Percentiles rank a stretch among this genome's conserved stretches.
Conservation (phyloP, 2,113 vertebrate genomes). For the Haplotaxodon microlepis region DNA sequence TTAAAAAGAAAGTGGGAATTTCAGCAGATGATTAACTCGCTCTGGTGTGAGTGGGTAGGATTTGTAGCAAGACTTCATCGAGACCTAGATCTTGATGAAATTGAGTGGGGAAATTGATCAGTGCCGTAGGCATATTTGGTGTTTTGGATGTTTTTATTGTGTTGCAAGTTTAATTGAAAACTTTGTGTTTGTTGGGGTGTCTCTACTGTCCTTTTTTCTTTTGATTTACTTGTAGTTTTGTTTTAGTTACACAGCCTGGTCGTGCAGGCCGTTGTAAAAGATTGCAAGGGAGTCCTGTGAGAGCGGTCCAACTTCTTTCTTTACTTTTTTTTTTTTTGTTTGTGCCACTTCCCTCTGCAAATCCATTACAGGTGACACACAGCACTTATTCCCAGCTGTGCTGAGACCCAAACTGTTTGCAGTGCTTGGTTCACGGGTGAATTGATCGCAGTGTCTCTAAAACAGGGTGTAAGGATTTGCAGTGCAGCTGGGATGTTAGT, state of each 20-base stretch:
- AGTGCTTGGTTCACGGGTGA: neutral
- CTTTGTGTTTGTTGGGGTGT: neutral
- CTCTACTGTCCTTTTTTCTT: neutral
- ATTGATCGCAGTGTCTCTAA: accelerated
- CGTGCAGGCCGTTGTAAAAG: accelerated
- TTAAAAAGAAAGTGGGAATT: neutral
- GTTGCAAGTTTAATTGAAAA: neutral
- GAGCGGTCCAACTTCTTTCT: neutral
- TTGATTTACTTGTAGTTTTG: neutral
- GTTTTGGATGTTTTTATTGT: neutral
- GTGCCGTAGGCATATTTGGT: neutral
- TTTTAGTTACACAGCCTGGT: neutral
- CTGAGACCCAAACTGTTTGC: neutral
- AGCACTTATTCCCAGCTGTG: neutral
- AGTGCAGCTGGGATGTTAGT: neutral
- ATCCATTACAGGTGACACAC: neutral
- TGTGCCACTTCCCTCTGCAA: neutral
- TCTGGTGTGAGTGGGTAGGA: accelerated
- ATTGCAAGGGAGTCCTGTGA: neutral
- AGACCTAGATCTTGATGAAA: neutral
- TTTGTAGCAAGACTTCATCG: neutral
- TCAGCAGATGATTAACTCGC: neutral
- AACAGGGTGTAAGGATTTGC: neutral
- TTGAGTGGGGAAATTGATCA: neutral
- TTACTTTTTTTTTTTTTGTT: neutral